Percentiles rank a stretch among this genome's conserved stretches.
Conservation (phyloP, 2,888 invertebrate species). For the Sipha maydis region DNA sequence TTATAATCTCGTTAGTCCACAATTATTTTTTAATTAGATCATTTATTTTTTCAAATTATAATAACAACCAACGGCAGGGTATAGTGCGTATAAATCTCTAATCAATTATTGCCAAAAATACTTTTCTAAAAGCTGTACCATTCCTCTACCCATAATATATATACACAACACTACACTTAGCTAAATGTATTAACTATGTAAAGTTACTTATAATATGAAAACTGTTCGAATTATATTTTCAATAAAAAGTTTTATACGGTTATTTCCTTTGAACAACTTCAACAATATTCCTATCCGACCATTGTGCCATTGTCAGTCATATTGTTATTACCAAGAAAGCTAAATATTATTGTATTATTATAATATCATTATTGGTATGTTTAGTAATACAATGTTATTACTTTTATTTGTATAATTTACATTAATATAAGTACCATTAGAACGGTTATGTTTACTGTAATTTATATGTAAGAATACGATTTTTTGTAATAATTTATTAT, state of each 20-base stretch:
- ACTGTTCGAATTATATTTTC: too few species aligned
- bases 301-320: background rate
- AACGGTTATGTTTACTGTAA: background rate
- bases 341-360: background rate
- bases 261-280: too few species aligned
- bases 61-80: background rate
- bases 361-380: background rate
- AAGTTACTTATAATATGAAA: too few species aligned
- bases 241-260: too few species aligned
- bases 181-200: too few species aligned
- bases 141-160: too few species aligned
- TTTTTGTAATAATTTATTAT: background rate
- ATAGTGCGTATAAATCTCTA: background rate
- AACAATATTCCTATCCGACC: too few species aligned
- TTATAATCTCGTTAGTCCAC: background rate
- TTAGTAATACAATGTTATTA: background rate
- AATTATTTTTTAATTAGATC: conserved; percentile 19
- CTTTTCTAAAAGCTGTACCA: background rate
- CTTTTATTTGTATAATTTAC: background rate
- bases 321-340: background rate
- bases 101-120: background rate
- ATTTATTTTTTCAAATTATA: background rate
- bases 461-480: background rate
- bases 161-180: too few species aligned
- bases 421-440: background rate